Conservation (phyloP, 2,888 invertebrate genomes). For the Leptothorax acervorum region DNA sequence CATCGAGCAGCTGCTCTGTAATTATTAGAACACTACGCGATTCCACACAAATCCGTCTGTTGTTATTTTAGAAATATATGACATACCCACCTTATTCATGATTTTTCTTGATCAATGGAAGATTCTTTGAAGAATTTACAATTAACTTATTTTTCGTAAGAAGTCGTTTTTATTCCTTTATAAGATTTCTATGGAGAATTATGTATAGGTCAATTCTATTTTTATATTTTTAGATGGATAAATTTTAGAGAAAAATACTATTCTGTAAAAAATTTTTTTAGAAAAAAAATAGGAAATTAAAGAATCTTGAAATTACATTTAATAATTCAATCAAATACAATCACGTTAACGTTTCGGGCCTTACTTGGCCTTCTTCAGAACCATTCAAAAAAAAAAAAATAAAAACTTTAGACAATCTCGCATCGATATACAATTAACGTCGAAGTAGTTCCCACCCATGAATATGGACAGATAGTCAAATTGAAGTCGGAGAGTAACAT, state of each 20-base stretch:
- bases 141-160: not conserved
- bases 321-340: too few relatives aligned
- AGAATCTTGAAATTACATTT: too few relatives aligned
- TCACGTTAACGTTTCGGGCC: too few relatives aligned
- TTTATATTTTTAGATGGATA: not conserved
- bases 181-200: constrained; percentile 1
- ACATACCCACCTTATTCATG: not conserved
- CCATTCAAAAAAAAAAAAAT: too few relatives aligned
- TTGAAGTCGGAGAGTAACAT: too few relatives aligned
- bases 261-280: not conserved
- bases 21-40: constrained; percentile 72
- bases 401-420: too few relatives aligned
- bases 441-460: too few relatives aligned
- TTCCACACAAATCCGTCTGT: not conserved
- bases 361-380: too few relatives aligned
- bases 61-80: constrained; percentile 13
- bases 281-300: constrained; percentile 12
- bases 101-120: constrained; percentile 15
- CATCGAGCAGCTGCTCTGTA: constrained; percentile 83
- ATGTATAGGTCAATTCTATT: not conserved
- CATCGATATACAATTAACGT: too few relatives aligned
- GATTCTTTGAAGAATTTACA: constrained; percentile 1
- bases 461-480: too few relatives aligned
- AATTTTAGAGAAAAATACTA: not conserved
- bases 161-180: not conserved